Percentiles rank a stretch among this genome's conserved stretches.
Conservation (phyloP, 1,140 invertebrate genomes). For the Heterodera carotae region DNA sequence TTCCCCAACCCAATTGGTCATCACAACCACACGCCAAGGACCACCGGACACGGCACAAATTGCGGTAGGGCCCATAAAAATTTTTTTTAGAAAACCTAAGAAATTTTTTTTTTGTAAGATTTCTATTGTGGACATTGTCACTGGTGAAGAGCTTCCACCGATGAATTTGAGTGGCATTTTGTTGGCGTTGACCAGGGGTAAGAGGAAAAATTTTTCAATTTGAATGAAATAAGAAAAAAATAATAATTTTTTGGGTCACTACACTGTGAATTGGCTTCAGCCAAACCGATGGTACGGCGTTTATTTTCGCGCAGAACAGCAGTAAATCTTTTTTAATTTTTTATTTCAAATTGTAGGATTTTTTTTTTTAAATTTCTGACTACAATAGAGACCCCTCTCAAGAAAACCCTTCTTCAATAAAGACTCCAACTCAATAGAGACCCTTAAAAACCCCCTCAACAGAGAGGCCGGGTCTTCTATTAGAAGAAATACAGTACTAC, state of each 20-base stretch:
- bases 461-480: no score
- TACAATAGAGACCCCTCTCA: no score
- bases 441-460: no score
- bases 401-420: no score
- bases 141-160: conserved; percentile 48
- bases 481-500: no score
- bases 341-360: conserved; percentile 8
- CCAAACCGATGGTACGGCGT: conserved; percentile 62
- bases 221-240: background rate
- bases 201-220: background rate
- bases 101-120: conserved; percentile 37
- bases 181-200: conserved; percentile 57
- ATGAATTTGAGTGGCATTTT: conserved; percentile 60
- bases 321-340: conserved; percentile 22
- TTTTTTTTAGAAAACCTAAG: background rate
- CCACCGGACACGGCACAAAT: conserved; percentile 40
- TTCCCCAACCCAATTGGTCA: conserved; percentile 52
- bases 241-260: conserved; percentile 53
- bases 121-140: conserved; percentile 57
- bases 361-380: background rate
- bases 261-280: conserved; percentile 60
- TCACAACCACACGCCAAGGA: conserved; percentile 54
- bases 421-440: no score
- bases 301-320: conserved; percentile 52
- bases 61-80: background rate